phyloP scores from a whole-genome alignment of 2,888 invertebrate species.

The Asteroscopus sphinx region DNA sequence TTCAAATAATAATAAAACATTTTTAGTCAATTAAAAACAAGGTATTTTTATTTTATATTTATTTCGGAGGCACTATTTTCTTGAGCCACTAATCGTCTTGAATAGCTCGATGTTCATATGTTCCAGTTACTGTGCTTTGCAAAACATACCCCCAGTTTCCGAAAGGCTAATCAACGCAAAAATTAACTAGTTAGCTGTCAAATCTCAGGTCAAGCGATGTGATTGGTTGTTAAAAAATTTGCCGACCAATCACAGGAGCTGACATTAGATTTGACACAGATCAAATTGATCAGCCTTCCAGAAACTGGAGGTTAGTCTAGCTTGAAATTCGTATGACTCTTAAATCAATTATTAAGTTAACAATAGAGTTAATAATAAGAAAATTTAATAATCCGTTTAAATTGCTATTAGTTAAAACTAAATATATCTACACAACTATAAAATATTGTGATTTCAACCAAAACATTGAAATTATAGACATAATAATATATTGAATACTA shows the following conservation, averaged over 20 bases:
- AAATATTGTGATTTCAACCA: constrained; percentile 31
- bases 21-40: constrained; percentile 2
- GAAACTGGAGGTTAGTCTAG: too few species aligned
- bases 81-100: constrained; percentile 10
- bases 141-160: too few species aligned
- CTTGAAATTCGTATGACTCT: background rate
- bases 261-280: too few species aligned
- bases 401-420: constrained; percentile 25
- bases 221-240: too few species aligned
- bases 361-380: constrained; percentile 16
- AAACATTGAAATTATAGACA: constrained; percentile 27
- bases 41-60: constrained; percentile 1
- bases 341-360: constrained; percentile 5
- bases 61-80: constrained; percentile 25
- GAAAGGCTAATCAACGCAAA: too few species aligned
- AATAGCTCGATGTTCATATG: background rate
- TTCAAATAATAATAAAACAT: constrained; percentile 12
- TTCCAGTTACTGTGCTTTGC: too few species aligned
- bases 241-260: too few species aligned
- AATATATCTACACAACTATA: constrained; percentile 34
- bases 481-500: constrained; percentile 11
- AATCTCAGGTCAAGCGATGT: too few species aligned
- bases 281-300: too few species aligned
- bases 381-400: constrained; percentile 27
- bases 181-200: too few species aligned